phyloP scores from a whole-genome alignment of 2,888 invertebrate genomes.

The Conistra vaccinii region DNA sequence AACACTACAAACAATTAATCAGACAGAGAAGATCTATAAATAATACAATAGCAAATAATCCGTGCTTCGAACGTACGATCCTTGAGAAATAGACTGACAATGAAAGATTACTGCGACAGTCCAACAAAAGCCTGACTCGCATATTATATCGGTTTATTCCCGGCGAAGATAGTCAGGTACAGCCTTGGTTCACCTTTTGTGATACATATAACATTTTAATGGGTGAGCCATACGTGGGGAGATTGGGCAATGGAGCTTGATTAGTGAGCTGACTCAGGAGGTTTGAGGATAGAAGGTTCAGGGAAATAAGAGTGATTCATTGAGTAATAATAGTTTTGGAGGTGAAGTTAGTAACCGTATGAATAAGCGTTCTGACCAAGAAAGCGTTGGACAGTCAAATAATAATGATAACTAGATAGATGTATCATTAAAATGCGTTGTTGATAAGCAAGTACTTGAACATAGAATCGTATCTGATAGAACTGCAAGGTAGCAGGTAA shows the following conservation, averaged over 20 bases:
- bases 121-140: conserved; percentile 55
- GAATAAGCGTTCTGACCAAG: not conserved
- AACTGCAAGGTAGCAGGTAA: not conserved
- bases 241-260: conserved; percentile 59
- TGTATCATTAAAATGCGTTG: not conserved
- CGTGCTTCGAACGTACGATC: conserved; percentile 48
- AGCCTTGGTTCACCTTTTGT: conserved; percentile 62
- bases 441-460: too few relatives aligned
- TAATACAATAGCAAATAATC: conserved; percentile 65
- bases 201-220: conserved; percentile 65
- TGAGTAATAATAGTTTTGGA: not conserved
- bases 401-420: not conserved
- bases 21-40: conserved; percentile 46
- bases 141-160: conserved; percentile 60
- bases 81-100: conserved; percentile 67
- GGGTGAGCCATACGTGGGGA: conserved; percentile 53
- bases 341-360: not conserved
- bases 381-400: not conserved
- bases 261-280: conserved; percentile 47
- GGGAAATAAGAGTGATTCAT: conserved; percentile 36
- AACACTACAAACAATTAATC: conserved; percentile 18
- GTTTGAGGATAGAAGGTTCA: conserved; percentile 33
- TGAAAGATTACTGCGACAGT: conserved; percentile 62
- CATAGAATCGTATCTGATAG: not conserved
- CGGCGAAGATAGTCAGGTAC: conserved; percentile 56